Conservation (phyloP, 2,797 vertebrate genomes). For the Stomatorhinus walkeri region DNA sequence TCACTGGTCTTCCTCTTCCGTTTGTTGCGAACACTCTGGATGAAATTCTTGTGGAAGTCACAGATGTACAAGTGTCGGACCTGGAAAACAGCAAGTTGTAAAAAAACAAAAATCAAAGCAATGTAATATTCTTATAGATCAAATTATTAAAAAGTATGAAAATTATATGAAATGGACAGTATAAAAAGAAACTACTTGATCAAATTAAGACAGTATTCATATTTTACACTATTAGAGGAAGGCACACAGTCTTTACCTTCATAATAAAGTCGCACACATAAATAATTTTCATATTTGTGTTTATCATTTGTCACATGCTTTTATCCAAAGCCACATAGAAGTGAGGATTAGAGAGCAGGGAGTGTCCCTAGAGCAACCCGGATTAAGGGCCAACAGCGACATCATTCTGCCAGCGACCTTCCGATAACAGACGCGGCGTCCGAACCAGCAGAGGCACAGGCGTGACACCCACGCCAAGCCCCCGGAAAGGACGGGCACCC, state of each 20-base stretch:
- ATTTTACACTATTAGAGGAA: neutral
- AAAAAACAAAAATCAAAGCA: neutral
- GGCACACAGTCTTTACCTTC: neutral
- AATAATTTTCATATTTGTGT: neutral
- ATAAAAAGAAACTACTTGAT: neutral
- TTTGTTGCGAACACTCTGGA: conserved; percentile 96
- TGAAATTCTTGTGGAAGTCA: conserved; percentile 98
- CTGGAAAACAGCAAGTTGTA: conserved; percentile 46
- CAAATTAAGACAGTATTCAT: neutral
- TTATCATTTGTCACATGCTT: neutral
- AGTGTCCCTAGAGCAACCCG: neutral
- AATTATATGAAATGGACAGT: neutral
- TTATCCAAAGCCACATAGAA: neutral
- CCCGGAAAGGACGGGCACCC: neutral
- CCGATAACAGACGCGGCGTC: neutral
- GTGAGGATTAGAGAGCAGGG: neutral
- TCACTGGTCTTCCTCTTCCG: conserved; percentile 97
- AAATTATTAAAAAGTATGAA: neutral
- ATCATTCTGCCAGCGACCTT: neutral
- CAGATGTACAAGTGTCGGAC: conserved; percentile 96
- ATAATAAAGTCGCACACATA: neutral
- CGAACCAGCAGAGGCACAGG: neutral
- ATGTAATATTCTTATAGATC: neutral
- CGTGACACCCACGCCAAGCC: neutral
- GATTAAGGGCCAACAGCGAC: neutral